Evolutionary conservation across 2,888 invertebrate genomes (phyloP), one percentile per base, ranked within the genome.

Genomic region (Caenorhabditis panamensis): DNA sequence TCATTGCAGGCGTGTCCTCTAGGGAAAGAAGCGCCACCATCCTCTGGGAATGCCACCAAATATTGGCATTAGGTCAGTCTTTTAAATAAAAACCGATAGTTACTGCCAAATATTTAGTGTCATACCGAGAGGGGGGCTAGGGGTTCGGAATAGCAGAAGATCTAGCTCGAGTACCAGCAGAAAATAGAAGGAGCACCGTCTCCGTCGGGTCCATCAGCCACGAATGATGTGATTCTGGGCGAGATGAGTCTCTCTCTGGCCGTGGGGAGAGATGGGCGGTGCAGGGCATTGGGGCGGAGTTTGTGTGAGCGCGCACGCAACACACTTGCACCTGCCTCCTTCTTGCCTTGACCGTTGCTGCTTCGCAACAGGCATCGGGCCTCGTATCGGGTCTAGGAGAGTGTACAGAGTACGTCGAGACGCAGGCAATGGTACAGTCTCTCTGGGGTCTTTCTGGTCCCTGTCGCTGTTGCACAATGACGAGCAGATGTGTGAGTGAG

Each of bases 81-180:
- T n/a, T n/a, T n/a, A n/a, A n/a, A n/a, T n/a, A n/a, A n/a, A n/a
- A n/a, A n/a, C n/a, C 36, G 36, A 36, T 11, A 41, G 41, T 56
- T 22, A 47, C 5, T 11, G 49, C 62, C 20, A 18, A 6, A 20
- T 28, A 28, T n/a, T n/a, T 28, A 20, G 62, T 62, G 62, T 62
- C 62, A 62, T 62, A 18, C 8, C 62, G 9, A 26, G 62, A 24
- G 28, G 9, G 44, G 41, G 41, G 13, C 41, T 41, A 2, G 13
- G 13, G 16, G 9, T 36, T 5, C 6, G 36, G 36, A 8, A 36
- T 8, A 36, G 36, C 11, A 36, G 36, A 36, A 36, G 36, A 11
- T 18, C 28, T 41, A 59, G n/a, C 13, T 8, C 16, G 26, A n/a
- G n/a, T n/a, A n/a, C n/a, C n/a, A n/a, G 47, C 5, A 28, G 26